Evolutionary conservation across 1,140 invertebrate species (phyloP).

Genomic region (Metaphire vulgaris): DNA sequence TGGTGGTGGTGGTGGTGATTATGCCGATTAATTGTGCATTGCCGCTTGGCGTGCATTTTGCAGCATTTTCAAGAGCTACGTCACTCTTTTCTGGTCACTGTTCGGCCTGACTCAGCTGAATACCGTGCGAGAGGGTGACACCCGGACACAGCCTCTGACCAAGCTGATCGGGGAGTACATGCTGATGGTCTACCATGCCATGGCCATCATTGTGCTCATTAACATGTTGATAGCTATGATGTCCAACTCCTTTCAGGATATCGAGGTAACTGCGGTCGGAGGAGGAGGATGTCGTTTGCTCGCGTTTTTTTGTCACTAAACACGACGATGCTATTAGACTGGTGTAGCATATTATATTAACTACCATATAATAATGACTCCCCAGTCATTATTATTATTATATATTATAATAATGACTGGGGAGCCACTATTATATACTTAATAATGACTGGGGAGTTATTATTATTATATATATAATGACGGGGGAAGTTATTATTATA

Average conservation of each 20-base stretch:
- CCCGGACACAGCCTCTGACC: conserved; percentile 43
- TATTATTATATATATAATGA: too few relatives aligned
- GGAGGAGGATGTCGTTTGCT: neutral
- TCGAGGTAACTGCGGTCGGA: conserved; percentile 53
- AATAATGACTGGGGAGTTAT: too few relatives aligned
- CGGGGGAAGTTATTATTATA: too few relatives aligned
- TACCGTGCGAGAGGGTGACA: conserved; percentile 42
- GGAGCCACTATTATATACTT: too few relatives aligned
- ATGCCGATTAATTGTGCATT: too few relatives aligned
- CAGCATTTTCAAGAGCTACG: conserved; percentile 55
- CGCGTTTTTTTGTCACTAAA: neutral
- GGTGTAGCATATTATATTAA: too few relatives aligned
- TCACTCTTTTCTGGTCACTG: conserved; percentile 58
- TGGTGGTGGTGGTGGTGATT: too few relatives aligned
- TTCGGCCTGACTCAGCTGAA: conserved; percentile 55
- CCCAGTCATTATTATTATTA: too few relatives aligned
- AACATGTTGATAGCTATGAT: conserved; percentile 62
- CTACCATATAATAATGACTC: too few relatives aligned
- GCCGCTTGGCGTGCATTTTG: too few relatives aligned
- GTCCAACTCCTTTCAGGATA: conserved; percentile 58
- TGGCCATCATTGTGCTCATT: conserved; percentile 58
- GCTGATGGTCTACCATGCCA: conserved; percentile 54
- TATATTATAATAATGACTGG: too few relatives aligned
- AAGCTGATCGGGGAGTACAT: conserved; percentile 54
- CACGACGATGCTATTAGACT: too few relatives aligned